Percentiles rank a stretch among this genome's conserved stretches.
These are phyloP conservation scores for Cydia amplana DNA, from an alignment of 1,140 invertebrate genomes.

Conservation along the genomic window DNA sequence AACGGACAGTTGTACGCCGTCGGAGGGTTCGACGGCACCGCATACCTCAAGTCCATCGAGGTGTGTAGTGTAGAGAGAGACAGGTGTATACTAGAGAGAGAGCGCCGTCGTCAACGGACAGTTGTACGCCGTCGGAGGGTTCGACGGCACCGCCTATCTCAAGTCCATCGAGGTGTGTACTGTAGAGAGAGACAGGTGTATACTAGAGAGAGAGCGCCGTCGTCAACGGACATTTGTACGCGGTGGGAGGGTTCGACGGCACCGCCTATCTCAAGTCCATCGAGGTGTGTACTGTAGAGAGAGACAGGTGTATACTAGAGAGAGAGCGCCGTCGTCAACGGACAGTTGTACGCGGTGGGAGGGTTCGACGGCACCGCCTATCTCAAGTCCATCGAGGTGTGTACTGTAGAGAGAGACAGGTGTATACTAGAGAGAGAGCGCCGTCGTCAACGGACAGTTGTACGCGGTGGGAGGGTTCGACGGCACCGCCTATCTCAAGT, in stretches of 20 bases:
- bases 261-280: conserved; percentile 99
- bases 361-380: conserved; percentile 99
- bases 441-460: too few species aligned
- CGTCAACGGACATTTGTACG: too few species aligned
- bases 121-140: conserved; percentile 97
- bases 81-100: too few species aligned
- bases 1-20: too few species aligned
- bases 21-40: conserved; percentile 98
- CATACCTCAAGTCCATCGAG: conserved; percentile 99
- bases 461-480: conserved; percentile 91
- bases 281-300: conserved; percentile 79
- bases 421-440: background rate
- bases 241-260: conserved; percentile 95
- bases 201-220: background rate
- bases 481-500: conserved; percentile 98
- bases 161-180: conserved; percentile 93
- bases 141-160: conserved; percentile 98
- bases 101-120: conserved; percentile 97
- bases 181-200: background rate
- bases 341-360: conserved; percentile 97
- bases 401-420: background rate
- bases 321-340: conserved; percentile 93
- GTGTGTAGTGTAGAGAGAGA: conserved; percentile 34
- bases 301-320: too few species aligned
- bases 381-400: conserved; percentile 96